These are phyloP conservation scores for Agriopis aurantiaria DNA, from an alignment of 2,888 invertebrate genomes.

Conservation along the genomic window DNA sequence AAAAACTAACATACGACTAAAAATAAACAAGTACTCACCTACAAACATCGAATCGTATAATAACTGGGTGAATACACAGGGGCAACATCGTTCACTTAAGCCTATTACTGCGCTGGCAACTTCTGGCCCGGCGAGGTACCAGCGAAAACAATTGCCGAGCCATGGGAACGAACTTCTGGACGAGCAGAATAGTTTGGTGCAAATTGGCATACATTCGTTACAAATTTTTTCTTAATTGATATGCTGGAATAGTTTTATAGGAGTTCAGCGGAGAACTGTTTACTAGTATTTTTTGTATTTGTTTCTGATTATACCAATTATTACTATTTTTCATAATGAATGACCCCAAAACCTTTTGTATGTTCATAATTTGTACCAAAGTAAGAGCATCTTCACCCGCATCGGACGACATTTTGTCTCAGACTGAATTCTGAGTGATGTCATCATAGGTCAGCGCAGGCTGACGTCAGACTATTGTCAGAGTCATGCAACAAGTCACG, in stretches of 20 bases:
- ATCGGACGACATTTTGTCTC: too few species aligned
- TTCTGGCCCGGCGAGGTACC: slow-evolving; percentile 69
- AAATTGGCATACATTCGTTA: slow-evolving; percentile 67
- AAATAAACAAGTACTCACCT: slow-evolving; percentile 59
- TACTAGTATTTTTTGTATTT: too few species aligned
- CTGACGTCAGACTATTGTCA: too few species aligned
- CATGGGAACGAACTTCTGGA: slow-evolving; percentile 71
- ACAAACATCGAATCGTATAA: slow-evolving; percentile 66
- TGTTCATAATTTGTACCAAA: too few species aligned
- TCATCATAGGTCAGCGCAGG: too few species aligned
- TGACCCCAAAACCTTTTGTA: too few species aligned
- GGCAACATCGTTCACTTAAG: slow-evolving; percentile 84
- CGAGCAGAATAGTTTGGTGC: slow-evolving; percentile 62
- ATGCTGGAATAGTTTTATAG: slow-evolving; percentile 31
- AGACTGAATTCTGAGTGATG: too few species aligned
- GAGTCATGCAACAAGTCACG: too few species aligned
- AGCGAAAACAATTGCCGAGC: slow-evolving; percentile 78
- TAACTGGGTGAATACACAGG: slow-evolving; percentile 75
- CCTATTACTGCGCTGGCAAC: slow-evolving; percentile 78
- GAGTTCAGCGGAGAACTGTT: too few species aligned
- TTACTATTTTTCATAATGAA: too few species aligned
- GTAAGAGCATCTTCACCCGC: too few species aligned
- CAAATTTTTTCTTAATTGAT: slow-evolving; percentile 62
- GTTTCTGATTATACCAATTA: too few species aligned
- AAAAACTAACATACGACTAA: slow-evolving; percentile 36